Conservation (phyloP, 2,113 vertebrate genomes). For the Callospermophilus lateralis region DNA sequence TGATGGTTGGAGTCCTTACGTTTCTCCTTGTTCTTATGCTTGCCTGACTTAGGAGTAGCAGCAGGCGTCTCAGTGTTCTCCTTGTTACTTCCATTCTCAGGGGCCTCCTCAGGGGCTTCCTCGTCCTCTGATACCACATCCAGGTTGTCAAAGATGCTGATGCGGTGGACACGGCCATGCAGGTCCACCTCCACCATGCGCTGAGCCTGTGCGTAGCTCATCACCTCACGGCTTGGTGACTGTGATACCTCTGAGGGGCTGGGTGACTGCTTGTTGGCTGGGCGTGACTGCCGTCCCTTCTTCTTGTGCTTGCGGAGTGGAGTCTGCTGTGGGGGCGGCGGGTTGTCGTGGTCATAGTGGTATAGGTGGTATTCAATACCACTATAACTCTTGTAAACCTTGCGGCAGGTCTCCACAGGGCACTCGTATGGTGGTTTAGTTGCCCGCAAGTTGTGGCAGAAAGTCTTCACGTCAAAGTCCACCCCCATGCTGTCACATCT, state of each 20-base stretch:
- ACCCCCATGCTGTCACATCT: slow-evolving; percentile 94
- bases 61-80: slow-evolving; percentile 93
- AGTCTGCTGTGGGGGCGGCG: slow-evolving; percentile 92
- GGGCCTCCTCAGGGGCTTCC: slow-evolving; percentile 91
- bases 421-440: slow-evolving; percentile 99
- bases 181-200: slow-evolving; percentile 99
- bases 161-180: slow-evolving; percentile 96
- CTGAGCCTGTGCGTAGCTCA: slow-evolving; percentile 98
- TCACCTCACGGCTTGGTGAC: slow-evolving; percentile 95
- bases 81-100: slow-evolving; percentile 93
- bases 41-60: slow-evolving; percentile 94
- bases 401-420: slow-evolving; percentile 97
- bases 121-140: slow-evolving; percentile 98
- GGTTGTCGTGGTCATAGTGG: slow-evolving; percentile 99
- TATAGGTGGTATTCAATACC: slow-evolving; percentile 99
- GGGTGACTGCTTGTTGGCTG: slow-evolving; percentile 92
- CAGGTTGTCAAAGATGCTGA: slow-evolving; percentile 98
- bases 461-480: slow-evolving; percentile 99
- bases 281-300: slow-evolving; percentile 96
- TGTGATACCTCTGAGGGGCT: slow-evolving; percentile 95
- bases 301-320: slow-evolving; percentile 96
- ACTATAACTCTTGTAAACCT: slow-evolving; percentile 99
- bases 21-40: slow-evolving; percentile 99
- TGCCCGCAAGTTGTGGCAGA: slow-evolving; percentile 97
- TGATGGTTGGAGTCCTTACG: slow-evolving; percentile 95